Evolutionary conservation across 2,113 vertebrate genomes (phyloP).

Genomic region (Stegostoma tigrinum): DNA sequence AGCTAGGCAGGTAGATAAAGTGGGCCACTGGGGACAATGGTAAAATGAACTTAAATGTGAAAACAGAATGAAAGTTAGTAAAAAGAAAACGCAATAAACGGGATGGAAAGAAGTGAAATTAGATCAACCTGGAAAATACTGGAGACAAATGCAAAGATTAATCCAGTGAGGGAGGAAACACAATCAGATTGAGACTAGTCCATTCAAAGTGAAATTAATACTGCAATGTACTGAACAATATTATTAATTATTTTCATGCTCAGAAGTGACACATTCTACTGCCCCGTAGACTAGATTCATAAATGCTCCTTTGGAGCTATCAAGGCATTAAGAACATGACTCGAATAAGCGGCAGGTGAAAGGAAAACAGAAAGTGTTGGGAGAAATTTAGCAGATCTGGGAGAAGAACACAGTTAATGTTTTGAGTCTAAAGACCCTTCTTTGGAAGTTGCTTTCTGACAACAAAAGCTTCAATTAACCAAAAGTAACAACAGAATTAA

Average conservation of each 20-base stretch:
- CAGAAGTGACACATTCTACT: neutral
- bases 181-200: neutral
- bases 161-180: neutral
- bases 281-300: neutral
- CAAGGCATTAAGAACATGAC: neutral
- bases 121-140: neutral
- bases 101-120: neutral
- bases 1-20: neutral
- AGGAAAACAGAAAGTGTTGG: no score
- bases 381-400: no score
- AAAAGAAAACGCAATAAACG: neutral
- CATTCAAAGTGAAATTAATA: neutral
- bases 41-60: neutral
- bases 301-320: neutral
- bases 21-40: neutral
- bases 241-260: neutral
- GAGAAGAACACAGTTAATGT: no score
- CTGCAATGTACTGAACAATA: neutral
- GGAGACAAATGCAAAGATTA: neutral
- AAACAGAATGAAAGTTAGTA: neutral
- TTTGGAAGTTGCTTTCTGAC: no score
- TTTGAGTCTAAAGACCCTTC: no score
- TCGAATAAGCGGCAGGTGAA: neutral
- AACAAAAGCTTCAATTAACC: neutral
- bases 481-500: neutral